Conservation (phyloP, 2,797 vertebrate species). For the Tauraco hartlaubi region DNA sequence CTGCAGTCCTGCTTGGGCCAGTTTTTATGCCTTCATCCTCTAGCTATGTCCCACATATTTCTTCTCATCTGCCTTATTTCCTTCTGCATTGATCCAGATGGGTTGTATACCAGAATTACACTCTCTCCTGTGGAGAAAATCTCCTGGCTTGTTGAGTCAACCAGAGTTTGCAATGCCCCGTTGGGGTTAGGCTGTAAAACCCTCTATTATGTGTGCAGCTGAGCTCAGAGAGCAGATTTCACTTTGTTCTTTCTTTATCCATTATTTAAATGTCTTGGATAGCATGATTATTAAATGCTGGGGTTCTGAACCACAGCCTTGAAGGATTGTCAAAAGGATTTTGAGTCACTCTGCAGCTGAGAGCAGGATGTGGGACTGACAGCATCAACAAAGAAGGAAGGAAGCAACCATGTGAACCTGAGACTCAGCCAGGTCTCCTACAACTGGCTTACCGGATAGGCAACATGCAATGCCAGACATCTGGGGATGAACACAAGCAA, state of each 20-base stretch:
- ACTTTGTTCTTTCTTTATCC: constrained; percentile 50
- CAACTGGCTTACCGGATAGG: background rate
- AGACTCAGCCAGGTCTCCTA: constrained; percentile 23
- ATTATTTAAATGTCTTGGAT: background rate
- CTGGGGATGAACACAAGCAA: background rate
- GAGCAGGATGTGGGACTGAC: constrained; percentile 28
- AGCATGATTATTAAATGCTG: background rate
- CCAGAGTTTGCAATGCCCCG: background rate
- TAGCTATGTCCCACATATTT: background rate
- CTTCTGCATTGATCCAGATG: constrained; percentile 28
- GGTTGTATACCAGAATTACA: background rate
- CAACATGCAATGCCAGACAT: background rate
- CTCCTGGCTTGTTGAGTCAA: constrained; percentile 36
- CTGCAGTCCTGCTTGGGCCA: background rate
- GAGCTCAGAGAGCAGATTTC: constrained; percentile 28
- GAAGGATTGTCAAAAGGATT: background rate
- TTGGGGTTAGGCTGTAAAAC: constrained; percentile 19
- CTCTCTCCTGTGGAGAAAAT: constrained; percentile 25
- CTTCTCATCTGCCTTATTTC: constrained; percentile 31
- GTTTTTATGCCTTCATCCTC: constrained; percentile 26
- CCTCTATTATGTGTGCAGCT: constrained; percentile 25
- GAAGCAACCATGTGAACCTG: constrained; percentile 27
- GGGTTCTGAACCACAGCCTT: constrained; percentile 27
- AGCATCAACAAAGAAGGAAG: constrained; percentile 18
- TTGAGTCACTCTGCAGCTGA: constrained; percentile 16